Evolutionary conservation across 2,888 invertebrate species (phyloP).

Genomic region (Lepidochrysops patricia): DNA sequence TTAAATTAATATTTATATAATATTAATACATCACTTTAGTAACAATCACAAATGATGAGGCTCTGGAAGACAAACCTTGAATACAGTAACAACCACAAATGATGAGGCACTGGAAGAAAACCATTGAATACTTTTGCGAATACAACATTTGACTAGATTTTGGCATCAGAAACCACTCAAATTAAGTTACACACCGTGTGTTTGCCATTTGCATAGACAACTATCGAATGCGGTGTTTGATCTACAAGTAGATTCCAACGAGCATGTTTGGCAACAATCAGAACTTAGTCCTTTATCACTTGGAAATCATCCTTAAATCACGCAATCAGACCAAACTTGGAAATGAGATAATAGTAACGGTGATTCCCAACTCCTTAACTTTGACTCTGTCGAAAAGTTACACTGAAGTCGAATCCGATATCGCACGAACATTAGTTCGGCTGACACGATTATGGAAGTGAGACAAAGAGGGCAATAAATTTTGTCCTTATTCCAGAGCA

Average conservation of each 20-base stretch:
- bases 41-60: too few relatives aligned
- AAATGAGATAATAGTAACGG: constrained; percentile 30
- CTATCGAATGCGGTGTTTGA: not conserved
- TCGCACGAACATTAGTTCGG: constrained; percentile 23
- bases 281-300: constrained; percentile 60
- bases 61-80: too few relatives aligned
- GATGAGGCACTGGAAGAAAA: too few relatives aligned
- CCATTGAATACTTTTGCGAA: too few relatives aligned
- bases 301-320: constrained; percentile 48
- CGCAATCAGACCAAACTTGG: constrained; percentile 43
- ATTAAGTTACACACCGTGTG: not conserved
- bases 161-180: too few relatives aligned
- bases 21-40: too few relatives aligned
- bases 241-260: constrained; percentile 1
- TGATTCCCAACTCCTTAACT: constrained; percentile 25
- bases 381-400: constrained; percentile 22
- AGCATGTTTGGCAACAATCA: constrained; percentile 44
- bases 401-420: constrained; percentile 23
- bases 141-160: too few relatives aligned
- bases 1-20: too few relatives aligned
- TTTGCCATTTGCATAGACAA: not conserved
- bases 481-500: not conserved
- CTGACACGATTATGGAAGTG: constrained; percentile 19
- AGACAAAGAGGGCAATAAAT: constrained; percentile 20
- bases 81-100: too few relatives aligned